phyloP scores from a whole-genome alignment of 1,140 invertebrate genomes.

The Drosophila varians region DNA sequence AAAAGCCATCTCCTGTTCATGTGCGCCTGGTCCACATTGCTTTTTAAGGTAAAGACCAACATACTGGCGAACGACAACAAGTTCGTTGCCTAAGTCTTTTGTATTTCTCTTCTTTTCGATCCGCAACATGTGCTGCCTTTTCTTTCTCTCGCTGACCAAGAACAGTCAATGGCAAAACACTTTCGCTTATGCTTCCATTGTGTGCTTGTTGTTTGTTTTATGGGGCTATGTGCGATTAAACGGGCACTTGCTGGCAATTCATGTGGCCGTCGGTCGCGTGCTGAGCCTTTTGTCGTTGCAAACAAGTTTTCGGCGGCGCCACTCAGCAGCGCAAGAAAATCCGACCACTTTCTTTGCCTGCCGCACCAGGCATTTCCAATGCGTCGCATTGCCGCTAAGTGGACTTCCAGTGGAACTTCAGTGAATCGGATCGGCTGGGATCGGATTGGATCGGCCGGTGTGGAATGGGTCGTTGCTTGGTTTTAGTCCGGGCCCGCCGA shows the following conservation, averaged over 20 bases:
- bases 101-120: slow-evolving; percentile 26
- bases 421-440: slow-evolving; percentile 17
- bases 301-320: slow-evolving; percentile 56
- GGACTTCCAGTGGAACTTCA: slow-evolving; percentile 49
- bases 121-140: background rate
- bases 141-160: slow-evolving; percentile 44
- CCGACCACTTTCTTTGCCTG: slow-evolving; percentile 74
- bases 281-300: slow-evolving; percentile 40
- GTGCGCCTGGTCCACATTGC: slow-evolving; percentile 70
- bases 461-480: slow-evolving; percentile 30
- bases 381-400: slow-evolving; percentile 31
- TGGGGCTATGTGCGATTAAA: slow-evolving; percentile 29
- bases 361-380: slow-evolving; percentile 30
- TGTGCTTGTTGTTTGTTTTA: slow-evolving; percentile 6
- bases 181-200: slow-evolving; percentile 55
- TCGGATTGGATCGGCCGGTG: background rate
- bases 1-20: slow-evolving; percentile 38
- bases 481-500: slow-evolving; percentile 37
- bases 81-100: slow-evolving; percentile 77
- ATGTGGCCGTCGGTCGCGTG: slow-evolving; percentile 59
- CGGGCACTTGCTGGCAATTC: slow-evolving; percentile 39
- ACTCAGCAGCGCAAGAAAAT: slow-evolving; percentile 42
- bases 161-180: slow-evolving; percentile 65
- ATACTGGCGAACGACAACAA: slow-evolving; percentile 43
- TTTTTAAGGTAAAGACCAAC: slow-evolving; percentile 71